A percentile compares a stretch with the other conserved stretches of the same genome.
Evolutionary conservation across 2,797 vertebrate genomes (phyloP).

Genomic region (Eremophila alpestris): DNA sequence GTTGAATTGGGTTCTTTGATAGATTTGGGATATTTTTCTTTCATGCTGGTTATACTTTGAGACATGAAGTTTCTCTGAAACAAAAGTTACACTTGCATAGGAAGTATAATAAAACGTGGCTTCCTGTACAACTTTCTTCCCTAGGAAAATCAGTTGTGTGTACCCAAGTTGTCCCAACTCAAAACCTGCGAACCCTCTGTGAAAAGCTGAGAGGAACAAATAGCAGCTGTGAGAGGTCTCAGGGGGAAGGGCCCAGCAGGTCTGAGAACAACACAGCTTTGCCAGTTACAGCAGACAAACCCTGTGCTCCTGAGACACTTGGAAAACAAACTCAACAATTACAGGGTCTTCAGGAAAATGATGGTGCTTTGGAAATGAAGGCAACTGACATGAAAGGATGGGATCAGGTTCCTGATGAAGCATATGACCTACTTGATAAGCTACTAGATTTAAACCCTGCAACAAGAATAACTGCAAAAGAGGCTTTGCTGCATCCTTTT

Average conservation of each 20-base stretch:
- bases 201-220: slow-evolving; percentile 84
- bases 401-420: slow-evolving; percentile 87
- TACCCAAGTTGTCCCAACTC: slow-evolving; percentile 89
- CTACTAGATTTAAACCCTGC: slow-evolving; percentile 93
- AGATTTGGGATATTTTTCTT: not conserved
- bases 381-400: slow-evolving; percentile 77
- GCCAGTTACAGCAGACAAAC: slow-evolving; percentile 25
- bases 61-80: not conserved
- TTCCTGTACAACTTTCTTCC: not conserved
- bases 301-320: not conserved
- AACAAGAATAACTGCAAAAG: slow-evolving; percentile 88
- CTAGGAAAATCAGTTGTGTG: slow-evolving; percentile 92
- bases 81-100: not conserved
- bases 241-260: not conserved
- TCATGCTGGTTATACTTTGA: not conserved
- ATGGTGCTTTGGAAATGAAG: not conserved
- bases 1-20: not conserved
- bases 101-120: not conserved
- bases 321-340: not conserved
- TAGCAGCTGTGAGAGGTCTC: not conserved
- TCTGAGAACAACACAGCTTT: not conserved
- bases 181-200: slow-evolving; percentile 89
- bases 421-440: slow-evolving; percentile 90
- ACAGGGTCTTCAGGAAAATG: slow-evolving; percentile 6
- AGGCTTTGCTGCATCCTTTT: slow-evolving; percentile 87